These are phyloP conservation scores for Parelbella ahira DNA, from an alignment of 2,888 invertebrate species.

Conservation along the genomic window DNA sequence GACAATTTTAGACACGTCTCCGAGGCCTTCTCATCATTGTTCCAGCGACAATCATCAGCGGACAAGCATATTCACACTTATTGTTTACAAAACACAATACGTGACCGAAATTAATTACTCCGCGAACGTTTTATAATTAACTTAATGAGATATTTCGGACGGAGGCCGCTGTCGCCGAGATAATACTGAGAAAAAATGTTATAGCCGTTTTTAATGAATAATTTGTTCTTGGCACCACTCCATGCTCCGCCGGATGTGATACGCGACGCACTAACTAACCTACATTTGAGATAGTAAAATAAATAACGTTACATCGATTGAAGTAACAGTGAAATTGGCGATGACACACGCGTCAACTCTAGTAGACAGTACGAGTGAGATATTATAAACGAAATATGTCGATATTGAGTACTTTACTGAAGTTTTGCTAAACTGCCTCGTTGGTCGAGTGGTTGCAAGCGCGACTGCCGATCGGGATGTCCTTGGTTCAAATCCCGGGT, in stretches of 20 bases:
- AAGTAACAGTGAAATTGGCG: too few relatives aligned
- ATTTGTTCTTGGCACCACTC: constrained; percentile 39
- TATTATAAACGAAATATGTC: too few relatives aligned
- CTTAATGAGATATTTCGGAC: constrained; percentile 20
- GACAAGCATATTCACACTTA: constrained; percentile 32
- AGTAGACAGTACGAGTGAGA: too few relatives aligned
- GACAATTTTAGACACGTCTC: constrained; percentile 1
- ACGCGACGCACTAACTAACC: too few relatives aligned
- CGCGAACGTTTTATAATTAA: constrained; percentile 18
- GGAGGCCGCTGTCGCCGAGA: constrained; percentile 17
- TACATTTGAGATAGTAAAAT: constrained; percentile 1
- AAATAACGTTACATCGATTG: too few relatives aligned
- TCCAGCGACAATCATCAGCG: constrained; percentile 29
- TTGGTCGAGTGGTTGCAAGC: too few relatives aligned
- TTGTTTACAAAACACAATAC: constrained; percentile 35
- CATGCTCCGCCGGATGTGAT: constrained; percentile 33
- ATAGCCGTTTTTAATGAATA: constrained; percentile 42
- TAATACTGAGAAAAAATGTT: constrained; percentile 40
- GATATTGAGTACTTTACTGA: too few relatives aligned
- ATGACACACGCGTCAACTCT: too few relatives aligned
- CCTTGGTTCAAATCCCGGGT: too few relatives aligned
- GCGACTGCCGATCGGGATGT: too few relatives aligned
- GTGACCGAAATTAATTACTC: constrained; percentile 17
- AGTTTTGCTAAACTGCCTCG: too few relatives aligned
- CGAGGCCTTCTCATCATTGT: constrained; percentile 39